A percentile compares a stretch with the other conserved stretches of the same genome.
phyloP scores from a whole-genome alignment of 1,140 invertebrate species.

The Xylocopa sonorina region DNA sequence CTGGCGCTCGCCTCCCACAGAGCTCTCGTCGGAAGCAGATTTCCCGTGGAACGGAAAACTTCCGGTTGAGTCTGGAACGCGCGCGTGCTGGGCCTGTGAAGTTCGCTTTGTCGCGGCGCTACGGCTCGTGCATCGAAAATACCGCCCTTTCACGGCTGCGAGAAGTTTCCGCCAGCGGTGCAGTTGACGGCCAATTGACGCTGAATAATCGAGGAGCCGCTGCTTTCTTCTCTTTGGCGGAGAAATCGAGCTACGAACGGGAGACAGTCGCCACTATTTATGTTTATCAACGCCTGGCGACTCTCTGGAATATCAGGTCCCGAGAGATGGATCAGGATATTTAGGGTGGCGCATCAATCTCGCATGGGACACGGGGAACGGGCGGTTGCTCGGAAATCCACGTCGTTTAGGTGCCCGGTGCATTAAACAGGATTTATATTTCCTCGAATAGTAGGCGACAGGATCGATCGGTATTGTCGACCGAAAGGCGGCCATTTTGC shows the following conservation, averaged over 20 bases:
- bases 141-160: neutral
- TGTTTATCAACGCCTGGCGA: slow-evolving; percentile 19
- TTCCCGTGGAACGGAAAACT: neutral
- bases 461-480: slow-evolving; percentile 45
- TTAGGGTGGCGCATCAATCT: slow-evolving; percentile 50
- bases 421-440: slow-evolving; percentile 54
- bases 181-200: neutral
- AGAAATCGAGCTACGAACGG: too few relatives aligned
- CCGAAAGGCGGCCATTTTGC: slow-evolving; percentile 18
- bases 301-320: slow-evolving; percentile 7
- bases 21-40: neutral
- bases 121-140: neutral
- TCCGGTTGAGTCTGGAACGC: neutral
- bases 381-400: slow-evolving; percentile 48
- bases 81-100: neutral
- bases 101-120: neutral
- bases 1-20: neutral
- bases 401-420: slow-evolving; percentile 45
- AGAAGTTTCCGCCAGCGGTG: neutral
- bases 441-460: slow-evolving; percentile 38
- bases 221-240: neutral
- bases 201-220: slow-evolving; percentile 5
- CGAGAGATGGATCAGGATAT: slow-evolving; percentile 32
- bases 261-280: too few relatives aligned
- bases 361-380: slow-evolving; percentile 8